Conservation (phyloP, 2,888 invertebrate genomes). For the Mesoligia furuncula region DNA sequence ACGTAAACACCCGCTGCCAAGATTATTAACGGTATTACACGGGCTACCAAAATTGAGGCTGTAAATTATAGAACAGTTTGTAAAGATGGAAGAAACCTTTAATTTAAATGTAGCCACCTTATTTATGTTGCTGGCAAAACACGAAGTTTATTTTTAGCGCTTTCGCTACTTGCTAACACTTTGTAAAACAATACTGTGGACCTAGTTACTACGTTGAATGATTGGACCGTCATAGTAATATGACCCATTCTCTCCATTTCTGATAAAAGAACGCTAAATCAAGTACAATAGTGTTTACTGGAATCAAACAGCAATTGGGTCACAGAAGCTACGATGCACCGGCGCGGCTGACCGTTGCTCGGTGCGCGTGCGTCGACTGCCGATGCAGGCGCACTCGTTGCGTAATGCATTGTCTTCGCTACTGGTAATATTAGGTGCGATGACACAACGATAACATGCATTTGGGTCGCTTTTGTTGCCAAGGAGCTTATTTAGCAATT, state of each 20-base stretch:
- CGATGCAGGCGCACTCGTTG: constrained; percentile 78
- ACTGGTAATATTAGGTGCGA: constrained; percentile 74
- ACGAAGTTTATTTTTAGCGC: constrained; percentile 16
- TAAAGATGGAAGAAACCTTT: constrained; percentile 9
- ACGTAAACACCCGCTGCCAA: constrained; percentile 75
- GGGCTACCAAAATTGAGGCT: constrained; percentile 52
- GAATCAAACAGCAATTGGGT: constrained; percentile 85
- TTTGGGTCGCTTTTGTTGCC: constrained; percentile 66
- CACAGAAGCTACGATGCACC: constrained; percentile 79
- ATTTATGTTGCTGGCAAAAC: constrained; percentile 33
- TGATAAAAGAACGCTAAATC: constrained; percentile 48
- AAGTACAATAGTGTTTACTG: constrained; percentile 72
- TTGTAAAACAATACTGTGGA: constrained; percentile 14
- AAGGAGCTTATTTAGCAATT: constrained; percentile 26
- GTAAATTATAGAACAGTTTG: constrained; percentile 39
- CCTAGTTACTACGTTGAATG: constrained; percentile 1
- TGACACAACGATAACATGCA: constrained; percentile 76
- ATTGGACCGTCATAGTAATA: constrained; percentile 5
- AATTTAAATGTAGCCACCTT: constrained; percentile 19
- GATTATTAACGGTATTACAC: constrained; percentile 72
- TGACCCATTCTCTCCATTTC: constrained; percentile 34
- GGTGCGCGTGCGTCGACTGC: constrained; percentile 82
- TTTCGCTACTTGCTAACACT: background rate
- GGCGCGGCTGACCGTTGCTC: constrained; percentile 83
- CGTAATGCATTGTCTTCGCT: constrained; percentile 82